phyloP scores from a whole-genome alignment of 1,140 invertebrate genomes.

The Chironomus tepperi region DNA sequence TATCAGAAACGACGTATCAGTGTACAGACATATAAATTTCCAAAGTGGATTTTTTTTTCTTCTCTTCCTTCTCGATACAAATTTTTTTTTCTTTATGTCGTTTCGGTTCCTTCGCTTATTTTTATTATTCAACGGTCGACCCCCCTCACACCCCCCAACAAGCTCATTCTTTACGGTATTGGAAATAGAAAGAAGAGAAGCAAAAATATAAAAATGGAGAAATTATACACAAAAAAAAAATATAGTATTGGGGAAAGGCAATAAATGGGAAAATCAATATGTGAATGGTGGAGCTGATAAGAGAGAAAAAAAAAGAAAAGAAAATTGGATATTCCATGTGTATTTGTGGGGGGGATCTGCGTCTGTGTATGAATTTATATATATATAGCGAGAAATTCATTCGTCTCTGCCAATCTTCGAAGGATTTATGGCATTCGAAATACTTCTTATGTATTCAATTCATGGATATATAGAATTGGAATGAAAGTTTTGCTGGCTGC shows the following conservation, averaged over 20 bases:
- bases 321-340: background rate
- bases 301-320: background rate
- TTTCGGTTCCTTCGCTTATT: background rate
- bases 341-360: background rate
- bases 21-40: conserved; percentile 23
- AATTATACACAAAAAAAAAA: too few relatives aligned
- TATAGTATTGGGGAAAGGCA: background rate
- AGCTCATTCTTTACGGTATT: background rate
- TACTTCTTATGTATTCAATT: conserved; percentile 18
- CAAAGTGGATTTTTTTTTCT: conserved; percentile 17
- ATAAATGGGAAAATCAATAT: background rate
- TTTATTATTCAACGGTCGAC: too few relatives aligned
- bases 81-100: conserved; percentile 3
- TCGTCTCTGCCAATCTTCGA: conserved; percentile 17
- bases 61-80: background rate
- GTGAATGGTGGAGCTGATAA: conserved; percentile 2
- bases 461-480: background rate
- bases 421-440: conserved; percentile 17
- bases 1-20: conserved; percentile 23
- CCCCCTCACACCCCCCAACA: too few relatives aligned
- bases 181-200: background rate
- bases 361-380: background rate
- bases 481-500: background rate
- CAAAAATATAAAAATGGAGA: too few relatives aligned
- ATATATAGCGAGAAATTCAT: conserved; percentile 2